Conservation (phyloP, 2,113 vertebrate species). For the Okapia johnstoni region DNA sequence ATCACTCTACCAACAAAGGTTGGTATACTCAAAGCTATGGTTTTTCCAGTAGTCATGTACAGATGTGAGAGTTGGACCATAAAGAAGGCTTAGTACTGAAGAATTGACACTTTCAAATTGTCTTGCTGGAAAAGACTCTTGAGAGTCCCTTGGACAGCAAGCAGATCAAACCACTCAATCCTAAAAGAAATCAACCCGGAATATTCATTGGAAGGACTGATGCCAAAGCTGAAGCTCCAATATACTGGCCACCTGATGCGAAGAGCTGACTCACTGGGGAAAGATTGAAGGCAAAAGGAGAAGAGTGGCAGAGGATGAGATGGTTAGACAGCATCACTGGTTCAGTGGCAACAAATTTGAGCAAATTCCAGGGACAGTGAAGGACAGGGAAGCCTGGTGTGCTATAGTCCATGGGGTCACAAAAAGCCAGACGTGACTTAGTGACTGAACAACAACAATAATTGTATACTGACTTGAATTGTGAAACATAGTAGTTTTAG, state of each 20-base stretch:
- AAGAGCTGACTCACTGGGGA: background rate
- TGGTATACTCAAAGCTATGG: background rate
- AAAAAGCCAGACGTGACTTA: background rate
- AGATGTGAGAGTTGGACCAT: background rate
- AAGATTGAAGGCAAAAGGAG: background rate
- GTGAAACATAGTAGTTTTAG: background rate
- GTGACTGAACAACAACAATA: background rate
- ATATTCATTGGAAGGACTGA: background rate
- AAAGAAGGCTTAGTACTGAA: background rate
- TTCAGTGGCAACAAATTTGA: background rate
- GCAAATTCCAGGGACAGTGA: background rate
- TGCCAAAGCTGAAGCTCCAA: background rate
- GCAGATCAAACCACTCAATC: background rate
- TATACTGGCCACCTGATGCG: background rate
- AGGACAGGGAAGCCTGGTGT: background rate
- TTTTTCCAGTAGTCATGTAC: background rate
- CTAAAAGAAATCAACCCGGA: background rate
- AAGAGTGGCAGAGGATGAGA: background rate
- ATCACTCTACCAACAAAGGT: background rate
- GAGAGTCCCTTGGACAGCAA: background rate
- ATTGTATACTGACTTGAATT: background rate
- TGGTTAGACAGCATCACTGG: background rate
- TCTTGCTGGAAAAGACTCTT: background rate
- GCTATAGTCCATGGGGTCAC: background rate
- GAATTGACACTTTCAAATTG: background rate